Percentiles rank a stretch among this genome's conserved stretches.
Evolutionary conservation across 2,888 invertebrate species (phyloP).

Genomic region (Sympetrum striolatum): DNA sequence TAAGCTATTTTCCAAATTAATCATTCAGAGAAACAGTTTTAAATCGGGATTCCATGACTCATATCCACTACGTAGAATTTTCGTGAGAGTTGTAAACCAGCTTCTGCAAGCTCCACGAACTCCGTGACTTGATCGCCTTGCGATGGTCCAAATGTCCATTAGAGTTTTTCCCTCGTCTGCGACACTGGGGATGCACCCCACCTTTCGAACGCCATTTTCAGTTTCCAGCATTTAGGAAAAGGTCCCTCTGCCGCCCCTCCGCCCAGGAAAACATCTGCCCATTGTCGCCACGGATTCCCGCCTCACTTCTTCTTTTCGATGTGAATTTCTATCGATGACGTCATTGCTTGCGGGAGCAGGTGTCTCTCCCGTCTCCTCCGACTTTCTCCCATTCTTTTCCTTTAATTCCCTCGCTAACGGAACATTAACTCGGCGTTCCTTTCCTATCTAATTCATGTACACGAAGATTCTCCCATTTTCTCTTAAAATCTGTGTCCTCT

Average conservation of each 20-base stretch:
- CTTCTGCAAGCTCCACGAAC: neutral
- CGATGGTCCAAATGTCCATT: too few species aligned
- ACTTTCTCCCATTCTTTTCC: too few species aligned
- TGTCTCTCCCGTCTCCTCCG: neutral
- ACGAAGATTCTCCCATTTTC: too few species aligned
- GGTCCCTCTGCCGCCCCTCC: neutral
- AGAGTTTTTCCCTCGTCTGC: too few species aligned
- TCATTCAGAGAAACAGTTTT: too few species aligned
- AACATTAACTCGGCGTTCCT: too few species aligned
- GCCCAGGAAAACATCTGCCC: constrained; percentile 24
- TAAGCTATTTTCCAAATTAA: neutral
- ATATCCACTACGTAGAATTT: too few species aligned
- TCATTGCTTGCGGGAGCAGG: neutral
- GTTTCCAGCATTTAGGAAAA: neutral
- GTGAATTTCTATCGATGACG: constrained; percentile 39
- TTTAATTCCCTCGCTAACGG: too few species aligned
- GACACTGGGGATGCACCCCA: neutral
- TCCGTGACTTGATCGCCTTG: neutral
- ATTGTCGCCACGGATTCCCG: constrained; percentile 22
- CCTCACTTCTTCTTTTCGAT: constrained; percentile 11
- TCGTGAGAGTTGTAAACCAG: neutral
- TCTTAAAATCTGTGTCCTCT: too few species aligned
- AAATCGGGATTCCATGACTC: too few species aligned
- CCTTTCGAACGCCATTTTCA: neutral
- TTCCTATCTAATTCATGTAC: too few species aligned